A percentile compares a stretch with the other conserved stretches of the same genome.
These are phyloP conservation scores for Galbula dea DNA, from an alignment of 2,113 vertebrate species.

Conservation along the genomic window DNA sequence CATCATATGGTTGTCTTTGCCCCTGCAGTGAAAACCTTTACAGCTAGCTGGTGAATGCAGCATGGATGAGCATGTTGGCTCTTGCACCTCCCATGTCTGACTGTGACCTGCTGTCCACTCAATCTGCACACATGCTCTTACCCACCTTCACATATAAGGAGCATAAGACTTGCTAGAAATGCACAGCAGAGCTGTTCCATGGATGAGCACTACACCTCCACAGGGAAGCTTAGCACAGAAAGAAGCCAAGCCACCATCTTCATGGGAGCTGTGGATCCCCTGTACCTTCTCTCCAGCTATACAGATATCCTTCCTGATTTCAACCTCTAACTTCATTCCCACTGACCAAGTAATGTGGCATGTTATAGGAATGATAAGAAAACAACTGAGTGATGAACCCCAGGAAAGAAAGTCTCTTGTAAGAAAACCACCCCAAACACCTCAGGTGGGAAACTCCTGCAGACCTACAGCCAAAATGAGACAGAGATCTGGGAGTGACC, in stretches of 20 bases:
- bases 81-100: not conserved
- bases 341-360: not conserved
- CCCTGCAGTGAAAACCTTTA: not conserved
- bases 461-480: not conserved
- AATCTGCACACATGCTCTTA: accelerated
- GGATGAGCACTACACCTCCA: not conserved
- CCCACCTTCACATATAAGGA: not conserved
- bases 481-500: not conserved
- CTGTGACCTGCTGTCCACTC: not conserved
- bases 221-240: not conserved
- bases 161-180: no score
- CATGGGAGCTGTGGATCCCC: not conserved
- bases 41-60: not conserved
- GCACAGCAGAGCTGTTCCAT: not conserved
- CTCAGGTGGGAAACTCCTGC: not conserved
- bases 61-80: not conserved
- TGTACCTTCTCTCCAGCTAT: not conserved
- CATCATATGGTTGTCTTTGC: not conserved
- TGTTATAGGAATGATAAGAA: not conserved
- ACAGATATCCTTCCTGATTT: not conserved
- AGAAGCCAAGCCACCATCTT: not conserved
- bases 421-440: not conserved
- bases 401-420: not conserved
- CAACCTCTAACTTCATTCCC: not conserved
- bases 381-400: not conserved